Base-by-base conservation (phyloP, 2,888 invertebrate species). In the Ptychoptera albimana region DNA sequence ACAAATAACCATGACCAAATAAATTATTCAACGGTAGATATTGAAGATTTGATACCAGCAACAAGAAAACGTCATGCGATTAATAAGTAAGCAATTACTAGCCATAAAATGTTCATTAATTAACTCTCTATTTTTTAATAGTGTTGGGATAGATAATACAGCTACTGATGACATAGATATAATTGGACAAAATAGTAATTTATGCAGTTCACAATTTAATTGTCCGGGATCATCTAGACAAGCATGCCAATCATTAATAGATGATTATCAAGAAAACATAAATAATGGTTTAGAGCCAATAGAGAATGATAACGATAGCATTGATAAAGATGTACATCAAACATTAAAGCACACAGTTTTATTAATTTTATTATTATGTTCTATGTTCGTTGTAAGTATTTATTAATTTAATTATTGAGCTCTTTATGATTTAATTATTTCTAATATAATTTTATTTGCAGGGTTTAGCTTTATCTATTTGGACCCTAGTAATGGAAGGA, bases 361-460 rank as follows among this genome's bases (percentile, higher is more conserved):
- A 39, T 68, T 92, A 43, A 79, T 93, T 46, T 68, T 85, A 14
- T 71, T 91, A 49, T 70, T 80, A 44, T 78, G 84, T 52, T 84
- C 85, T 37, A 91, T 92, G 85, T 87, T 92, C 65, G 80, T 91
- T 58, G 88, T 88, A 60, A 73, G 81, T 74, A 45, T 23, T 8
- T n/a, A 32, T 13, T n/a, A 11, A 31, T 16, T 8, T 16, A 6
- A 30, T 30, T 43, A 23, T 29, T 44, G 8, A n/a, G n/a, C 6
- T 42, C 16, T 35, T n/a, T 6, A 14, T 14, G n/a, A 13, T 14
- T 12, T 32, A 11, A 35, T 36, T 39, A 37, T 37, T 14, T 2
- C 29, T n/a, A 42, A 44, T 42, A 41, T 46, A 44, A 35, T 40
- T 44, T 44, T 51, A 45, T 53, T 64, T 52, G 39, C 57, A 87